These are phyloP conservation scores for Nomia melanderi DNA, from an alignment of 1,140 invertebrate genomes.

Conservation along the genomic window DNA sequence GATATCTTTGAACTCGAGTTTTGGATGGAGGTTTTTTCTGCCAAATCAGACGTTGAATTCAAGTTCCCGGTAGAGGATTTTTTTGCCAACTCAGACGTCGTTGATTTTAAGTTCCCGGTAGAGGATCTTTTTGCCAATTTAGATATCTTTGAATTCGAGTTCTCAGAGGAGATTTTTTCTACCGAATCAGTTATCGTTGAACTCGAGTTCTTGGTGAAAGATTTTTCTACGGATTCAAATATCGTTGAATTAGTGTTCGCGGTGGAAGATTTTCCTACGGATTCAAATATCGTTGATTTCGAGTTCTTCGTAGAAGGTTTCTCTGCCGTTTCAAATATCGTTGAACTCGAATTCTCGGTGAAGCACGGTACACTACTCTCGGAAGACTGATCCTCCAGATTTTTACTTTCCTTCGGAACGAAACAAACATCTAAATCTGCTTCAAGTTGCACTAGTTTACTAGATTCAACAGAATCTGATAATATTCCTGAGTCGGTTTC, in stretches of 20 bases:
- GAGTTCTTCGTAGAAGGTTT: too few relatives aligned
- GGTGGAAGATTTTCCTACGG: too few relatives aligned
- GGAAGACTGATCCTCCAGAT: neutral
- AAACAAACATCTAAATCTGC: neutral
- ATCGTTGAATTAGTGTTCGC: neutral
- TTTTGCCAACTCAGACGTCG: neutral
- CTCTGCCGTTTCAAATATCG: too few relatives aligned
- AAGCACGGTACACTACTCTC: neutral
- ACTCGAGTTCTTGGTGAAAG: neutral
- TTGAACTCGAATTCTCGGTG: too few relatives aligned
- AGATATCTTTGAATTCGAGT: neutral
- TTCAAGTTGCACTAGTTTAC: neutral
- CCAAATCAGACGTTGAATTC: too few relatives aligned
- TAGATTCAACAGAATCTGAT: slow-evolving; percentile 23
- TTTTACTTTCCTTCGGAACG: neutral
- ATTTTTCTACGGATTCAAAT: neutral
- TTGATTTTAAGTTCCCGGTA: neutral
- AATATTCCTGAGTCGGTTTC: slow-evolving; percentile 34
- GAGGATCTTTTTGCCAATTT: neutral
- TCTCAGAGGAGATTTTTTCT: neutral
- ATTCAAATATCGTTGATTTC: too few relatives aligned
- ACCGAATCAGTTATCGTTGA: too few relatives aligned
- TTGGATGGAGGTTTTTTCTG: too few relatives aligned
- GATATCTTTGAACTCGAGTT: too few relatives aligned
- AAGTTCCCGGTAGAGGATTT: neutral